Evolutionary conservation across 2,888 invertebrate genomes (phyloP).

Genomic region (Melipona beecheii): DNA sequence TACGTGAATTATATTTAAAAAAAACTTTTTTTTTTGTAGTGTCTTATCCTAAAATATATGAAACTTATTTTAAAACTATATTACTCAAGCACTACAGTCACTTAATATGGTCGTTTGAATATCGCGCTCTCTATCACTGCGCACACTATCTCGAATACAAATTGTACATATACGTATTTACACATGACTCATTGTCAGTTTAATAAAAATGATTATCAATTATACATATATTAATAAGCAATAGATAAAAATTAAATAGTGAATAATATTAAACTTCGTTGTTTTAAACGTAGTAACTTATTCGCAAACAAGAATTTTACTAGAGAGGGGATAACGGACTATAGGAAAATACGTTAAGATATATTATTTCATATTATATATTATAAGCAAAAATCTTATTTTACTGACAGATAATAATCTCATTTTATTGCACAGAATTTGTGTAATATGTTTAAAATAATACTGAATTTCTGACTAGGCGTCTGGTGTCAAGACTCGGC

Average conservation of each 20-base stretch:
- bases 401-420: neutral
- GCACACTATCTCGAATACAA: conserved; percentile 21
- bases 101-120: neutral
- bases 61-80: neutral
- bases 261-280: conserved; percentile 5
- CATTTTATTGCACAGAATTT: neutral
- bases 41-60: neutral
- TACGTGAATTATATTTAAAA: neutral
- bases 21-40: neutral
- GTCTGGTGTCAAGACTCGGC: conserved; percentile 70
- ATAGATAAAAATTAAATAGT: neutral
- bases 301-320: neutral
- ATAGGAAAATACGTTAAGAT: neutral
- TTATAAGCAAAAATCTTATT: neutral
- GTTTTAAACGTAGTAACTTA: conserved; percentile 18
- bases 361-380: neutral
- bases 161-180: neutral
- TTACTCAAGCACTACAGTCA: neutral
- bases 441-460: conserved; percentile 1
- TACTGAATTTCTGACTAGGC: neutral
- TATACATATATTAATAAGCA: neutral
- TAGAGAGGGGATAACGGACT: neutral
- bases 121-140: conserved; percentile 38
- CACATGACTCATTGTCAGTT: conserved; percentile 3
- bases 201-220: conserved; percentile 32